A percentile compares a stretch with the other conserved stretches of the same genome.
Conservation (phyloP, 2,797 vertebrate genomes). For the Moxostoma hubbsi region DNA sequence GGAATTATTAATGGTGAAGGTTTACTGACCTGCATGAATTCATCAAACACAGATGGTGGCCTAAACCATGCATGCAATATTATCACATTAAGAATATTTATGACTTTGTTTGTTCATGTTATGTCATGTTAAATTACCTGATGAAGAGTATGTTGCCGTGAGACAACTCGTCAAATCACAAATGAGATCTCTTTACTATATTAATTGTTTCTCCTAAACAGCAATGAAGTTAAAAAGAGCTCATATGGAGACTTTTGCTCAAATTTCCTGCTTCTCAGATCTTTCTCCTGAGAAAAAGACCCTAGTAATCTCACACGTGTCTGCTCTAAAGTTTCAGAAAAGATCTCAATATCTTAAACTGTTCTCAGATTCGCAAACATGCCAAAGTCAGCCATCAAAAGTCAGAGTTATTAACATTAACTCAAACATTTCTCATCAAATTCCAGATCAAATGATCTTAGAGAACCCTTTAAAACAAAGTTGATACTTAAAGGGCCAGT, state of each 20-base stretch:
- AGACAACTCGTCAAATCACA: too few species aligned
- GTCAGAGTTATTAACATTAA: neutral
- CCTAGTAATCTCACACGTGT: too few species aligned
- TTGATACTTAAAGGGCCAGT: too few species aligned
- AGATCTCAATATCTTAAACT: neutral
- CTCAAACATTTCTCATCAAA: neutral
- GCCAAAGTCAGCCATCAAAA: neutral
- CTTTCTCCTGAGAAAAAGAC: too few species aligned
- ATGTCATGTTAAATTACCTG: neutral
- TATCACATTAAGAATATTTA: neutral
- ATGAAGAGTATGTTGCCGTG: neutral
- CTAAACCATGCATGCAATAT: neutral
- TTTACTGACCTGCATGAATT: constrained; percentile 38
- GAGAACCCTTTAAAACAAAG: too few species aligned
- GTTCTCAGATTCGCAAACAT: neutral
- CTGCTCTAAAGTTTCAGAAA: neutral
- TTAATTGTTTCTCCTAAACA: neutral
- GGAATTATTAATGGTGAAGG: constrained; percentile 35
- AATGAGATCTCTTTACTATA: neutral
- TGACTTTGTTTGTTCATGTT: neutral
- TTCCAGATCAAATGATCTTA: neutral
- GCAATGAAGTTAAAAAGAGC: neutral
- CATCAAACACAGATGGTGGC: constrained; percentile 9
- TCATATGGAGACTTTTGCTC: neutral
- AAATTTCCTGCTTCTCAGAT: too few species aligned